phyloP scores from a whole-genome alignment of 2,113 vertebrate species.

The Amia ocellicauda region DNA sequence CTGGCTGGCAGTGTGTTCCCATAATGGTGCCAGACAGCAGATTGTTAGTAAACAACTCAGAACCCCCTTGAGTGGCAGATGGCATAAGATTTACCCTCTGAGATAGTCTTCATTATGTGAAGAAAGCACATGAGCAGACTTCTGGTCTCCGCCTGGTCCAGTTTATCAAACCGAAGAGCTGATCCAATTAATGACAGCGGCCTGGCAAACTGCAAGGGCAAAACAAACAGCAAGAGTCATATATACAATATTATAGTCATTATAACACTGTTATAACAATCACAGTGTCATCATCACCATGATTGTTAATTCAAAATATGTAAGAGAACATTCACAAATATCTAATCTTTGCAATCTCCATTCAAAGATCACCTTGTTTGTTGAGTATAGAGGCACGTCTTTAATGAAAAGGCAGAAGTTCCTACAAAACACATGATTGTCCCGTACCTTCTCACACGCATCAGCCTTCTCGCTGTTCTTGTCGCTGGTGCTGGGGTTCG shows the following conservation, averaged over 20 bases:
- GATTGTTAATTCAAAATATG: no score
- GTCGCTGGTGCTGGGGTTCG: constrained; percentile 92
- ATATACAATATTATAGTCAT: no score
- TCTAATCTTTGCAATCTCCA: no score
- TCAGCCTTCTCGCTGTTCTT: constrained; percentile 92
- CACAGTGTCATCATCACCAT: no score
- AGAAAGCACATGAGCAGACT: constrained; percentile 95
- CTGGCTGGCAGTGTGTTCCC: no score
- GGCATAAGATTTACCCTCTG: constrained; percentile 71
- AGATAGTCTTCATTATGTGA: constrained; percentile 98
- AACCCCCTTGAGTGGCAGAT: not conserved
- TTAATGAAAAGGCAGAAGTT: no score
- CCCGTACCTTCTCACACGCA: constrained; percentile 88
- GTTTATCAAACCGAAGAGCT: constrained; percentile 90
- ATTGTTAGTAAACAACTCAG: no score
- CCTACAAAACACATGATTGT: not conserved
- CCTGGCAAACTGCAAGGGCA: constrained; percentile 74
- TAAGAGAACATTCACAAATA: no score
- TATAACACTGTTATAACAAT: no score
- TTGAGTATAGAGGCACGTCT: no score
- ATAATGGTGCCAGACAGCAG: no score
- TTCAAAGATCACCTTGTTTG: not conserved
- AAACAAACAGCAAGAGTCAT: not conserved
- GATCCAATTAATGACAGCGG: constrained; percentile 94
- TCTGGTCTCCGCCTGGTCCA: constrained; percentile 95